A percentile compares a stretch with the other conserved stretches of the same genome.
These are phyloP conservation scores for Neoitamus cyanurus DNA, from an alignment of 2,888 invertebrate species.

Conservation along the genomic window DNA sequence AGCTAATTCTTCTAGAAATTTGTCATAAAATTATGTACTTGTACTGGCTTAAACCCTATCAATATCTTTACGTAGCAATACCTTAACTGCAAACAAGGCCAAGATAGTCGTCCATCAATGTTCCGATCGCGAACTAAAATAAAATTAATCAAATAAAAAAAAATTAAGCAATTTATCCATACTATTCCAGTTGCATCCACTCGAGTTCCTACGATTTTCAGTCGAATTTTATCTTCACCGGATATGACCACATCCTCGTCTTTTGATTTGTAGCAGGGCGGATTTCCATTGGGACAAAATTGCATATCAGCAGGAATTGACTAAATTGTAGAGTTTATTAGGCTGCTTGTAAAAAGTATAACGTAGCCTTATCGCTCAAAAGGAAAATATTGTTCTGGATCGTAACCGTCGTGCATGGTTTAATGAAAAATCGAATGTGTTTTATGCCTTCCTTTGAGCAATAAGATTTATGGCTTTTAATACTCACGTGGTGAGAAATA, in stretches of 20 bases:
- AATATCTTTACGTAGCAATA: not conserved
- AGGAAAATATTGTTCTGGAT: no score
- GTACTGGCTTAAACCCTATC: not conserved
- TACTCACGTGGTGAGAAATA: constrained; percentile 90
- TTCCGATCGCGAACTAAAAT: constrained; percentile 97
- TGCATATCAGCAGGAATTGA: constrained; percentile 99
- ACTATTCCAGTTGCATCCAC: constrained; percentile 99
- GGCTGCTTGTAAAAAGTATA: no score
- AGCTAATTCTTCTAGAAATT: not conserved
- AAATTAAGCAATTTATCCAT: constrained; percentile 67
- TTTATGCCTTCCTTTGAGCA: not conserved
- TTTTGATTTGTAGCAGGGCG: constrained; percentile 98
- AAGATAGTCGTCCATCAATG: constrained; percentile 98
- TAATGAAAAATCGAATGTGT: constrained; percentile 28
- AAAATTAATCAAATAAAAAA: constrained; percentile 55
- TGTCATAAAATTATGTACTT: no score
- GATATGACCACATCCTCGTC: constrained; percentile 98
- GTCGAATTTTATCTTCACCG: constrained; percentile 95
- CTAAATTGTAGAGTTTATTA: constrained; percentile 67
- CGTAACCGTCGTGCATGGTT: no score
- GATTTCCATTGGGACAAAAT: constrained; percentile 97
- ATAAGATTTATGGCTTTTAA: not conserved
- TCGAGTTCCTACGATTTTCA: constrained; percentile 98
- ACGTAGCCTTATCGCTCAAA: no score
- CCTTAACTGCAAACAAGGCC: constrained; percentile 74